Evolutionary conservation across 2,797 vertebrate species (phyloP), one percentile per base, ranked within the genome.

Genomic region (Pempheris klunzingeri): DNA sequence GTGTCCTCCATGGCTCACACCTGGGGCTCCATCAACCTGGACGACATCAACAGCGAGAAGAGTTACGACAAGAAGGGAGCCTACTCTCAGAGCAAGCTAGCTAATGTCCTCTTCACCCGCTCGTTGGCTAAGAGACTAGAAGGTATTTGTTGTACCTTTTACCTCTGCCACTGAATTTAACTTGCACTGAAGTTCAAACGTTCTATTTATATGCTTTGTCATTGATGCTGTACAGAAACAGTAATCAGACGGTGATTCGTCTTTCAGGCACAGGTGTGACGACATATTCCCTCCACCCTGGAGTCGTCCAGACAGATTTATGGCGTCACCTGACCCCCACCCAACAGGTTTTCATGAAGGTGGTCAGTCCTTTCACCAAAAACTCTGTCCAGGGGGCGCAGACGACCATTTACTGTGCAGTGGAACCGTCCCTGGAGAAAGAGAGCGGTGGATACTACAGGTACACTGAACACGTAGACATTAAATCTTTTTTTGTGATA

Each of bases 11-110:
- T 96, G 84, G 97, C 95, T 54, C 97, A 98, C 75, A 60, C 79
- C 4, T 91, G 92, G 43, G 95, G 97, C 64, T 88, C 90, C 71
- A 97, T 99, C 80, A 93, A 96, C 36, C 95, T 99, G 79, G 95
- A 97, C 0, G 96, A 99, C 85, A 94, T 98, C 41, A 96, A 98
- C 3, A 96, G 97, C 0, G 96, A 98, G 91, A 97, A 95, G 77
- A 83, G 83, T 68, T 99, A 99, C 80, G 72, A 87, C 4, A 81
- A 95, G 11, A 80, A 61, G 7, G 86, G 88, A 0, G 97, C 97
- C 15, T 99, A 99, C 79, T 90, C 95, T 3, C 96, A 99, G 87
- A 98, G 97, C 94, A 99, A 99, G 55, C 69, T 98, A 20, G 98
- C 97, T 0, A 99, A 98, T 0, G 44, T 99, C 61, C 96, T 98